Evolutionary conservation across 2,797 vertebrate species (phyloP).

Genomic region (Gobionotothen gibberifrons): DNA sequence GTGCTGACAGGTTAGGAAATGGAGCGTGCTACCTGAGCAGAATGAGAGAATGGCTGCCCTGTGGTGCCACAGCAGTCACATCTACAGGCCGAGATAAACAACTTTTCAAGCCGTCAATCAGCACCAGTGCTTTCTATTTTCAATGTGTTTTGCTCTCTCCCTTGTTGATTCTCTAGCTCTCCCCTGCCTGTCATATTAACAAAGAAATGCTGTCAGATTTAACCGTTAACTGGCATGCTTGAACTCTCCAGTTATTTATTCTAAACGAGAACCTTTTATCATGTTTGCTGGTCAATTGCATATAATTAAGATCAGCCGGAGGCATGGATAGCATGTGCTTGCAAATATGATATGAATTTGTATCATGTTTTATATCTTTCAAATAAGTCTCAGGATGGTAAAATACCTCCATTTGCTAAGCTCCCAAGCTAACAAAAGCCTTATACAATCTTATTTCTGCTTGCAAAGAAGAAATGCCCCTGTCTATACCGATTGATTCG

Average conservation of each 20-base stretch:
- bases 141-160: background rate
- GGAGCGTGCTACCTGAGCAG: constrained; percentile 77
- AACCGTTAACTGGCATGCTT: constrained; percentile 7
- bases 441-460: background rate
- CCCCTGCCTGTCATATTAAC: constrained; percentile 32
- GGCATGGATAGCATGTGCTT: background rate
- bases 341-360: background rate
- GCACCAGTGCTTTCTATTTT: constrained; percentile 8
- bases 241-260: constrained; percentile 20
- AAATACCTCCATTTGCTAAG: background rate
- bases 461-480: background rate
- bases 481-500: background rate
- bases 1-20: constrained; percentile 82
- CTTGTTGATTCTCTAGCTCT: constrained; percentile 6
- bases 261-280: constrained; percentile 16
- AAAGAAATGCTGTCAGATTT: constrained; percentile 19
- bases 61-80: constrained; percentile 54
- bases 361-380: background rate
- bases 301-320: background rate
- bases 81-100: constrained; percentile 65
- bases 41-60: constrained; percentile 69
- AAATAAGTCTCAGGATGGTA: background rate
- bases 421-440: background rate
- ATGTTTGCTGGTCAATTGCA: constrained; percentile 3
- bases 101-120: constrained; percentile 67